Base-by-base conservation (phyloP, 2,113 vertebrate species). In the Meleagris gallopavo region DNA sequence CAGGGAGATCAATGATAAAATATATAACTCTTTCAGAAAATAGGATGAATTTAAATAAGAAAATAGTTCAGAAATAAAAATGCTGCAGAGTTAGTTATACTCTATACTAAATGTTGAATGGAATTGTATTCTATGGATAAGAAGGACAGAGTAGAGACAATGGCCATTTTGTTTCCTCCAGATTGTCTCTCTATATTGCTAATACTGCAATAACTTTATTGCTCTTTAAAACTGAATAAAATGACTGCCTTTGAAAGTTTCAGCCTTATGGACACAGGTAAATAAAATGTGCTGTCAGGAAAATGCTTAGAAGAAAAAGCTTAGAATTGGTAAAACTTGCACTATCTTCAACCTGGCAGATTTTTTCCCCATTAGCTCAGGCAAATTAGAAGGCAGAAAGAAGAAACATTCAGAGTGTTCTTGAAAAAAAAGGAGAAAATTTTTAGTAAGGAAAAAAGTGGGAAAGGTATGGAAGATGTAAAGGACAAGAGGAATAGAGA, bases 111-210 rank as follows among this genome's bases (percentile, higher is more conserved):
- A 58, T 13, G 7, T 9, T 66, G 55, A 52, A 73, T 13, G 8
- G 12, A 80, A 25, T 48, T 71, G 19, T 32, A 22, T 14, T 58
- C 21, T 48, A 4, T 3, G 73, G 36, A 8, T 17, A 73, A 52
- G 48, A 73, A 52, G 43, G 5, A 43, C 27, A 52, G 5, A 2
- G 4, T 5, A 60, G 12, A 46, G 14, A 3, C 8, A 45, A 13
- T 11, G 1, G 0, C 19, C 34, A 9, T 41, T 66, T 38, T 70
- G 17, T 38, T 10, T 32, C 52, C 18, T 73, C 15, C 21, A 43
- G 7, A 16, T 21, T 54, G 11, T 4, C 7, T 67, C 18, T n/a
- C 0, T 40, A 1, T 36, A 13, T 25, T 52, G 7, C 3, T 34
- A 38, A 27, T 14, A 17, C 19, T 75, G 25, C 43, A 67, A 4